Percentiles rank a stretch among this genome's conserved stretches.
Conservation (phyloP, 2,888 invertebrate species). For the Sylvicola cinctus region DNA sequence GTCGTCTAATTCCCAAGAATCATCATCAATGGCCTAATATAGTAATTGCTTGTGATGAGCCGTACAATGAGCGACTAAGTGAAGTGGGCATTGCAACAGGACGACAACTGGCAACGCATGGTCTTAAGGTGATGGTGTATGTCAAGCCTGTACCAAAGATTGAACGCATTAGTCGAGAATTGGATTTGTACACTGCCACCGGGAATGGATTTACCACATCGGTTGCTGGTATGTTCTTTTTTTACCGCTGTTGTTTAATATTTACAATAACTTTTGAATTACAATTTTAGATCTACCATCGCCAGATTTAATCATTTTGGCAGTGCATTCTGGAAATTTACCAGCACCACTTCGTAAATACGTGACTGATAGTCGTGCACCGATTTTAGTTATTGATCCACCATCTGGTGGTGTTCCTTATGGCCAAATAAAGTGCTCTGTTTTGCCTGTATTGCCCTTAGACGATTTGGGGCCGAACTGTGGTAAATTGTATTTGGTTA, state of each 20-base stretch:
- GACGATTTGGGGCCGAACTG: slow-evolving; percentile 33
- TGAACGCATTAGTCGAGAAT: slow-evolving; percentile 23
- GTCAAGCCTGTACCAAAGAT: slow-evolving; percentile 30
- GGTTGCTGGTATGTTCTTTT: slow-evolving; percentile 18
- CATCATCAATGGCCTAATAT: slow-evolving; percentile 74
- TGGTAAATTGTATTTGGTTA: slow-evolving; percentile 65
- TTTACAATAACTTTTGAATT: too few species aligned
- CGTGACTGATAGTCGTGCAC: slow-evolving; percentile 48
- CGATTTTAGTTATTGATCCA: slow-evolving; percentile 56
- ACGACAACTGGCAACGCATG: slow-evolving; percentile 64
- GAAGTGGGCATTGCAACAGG: slow-evolving; percentile 55
- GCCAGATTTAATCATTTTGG: slow-evolving; percentile 25
- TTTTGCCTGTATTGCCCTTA: slow-evolving; percentile 50
- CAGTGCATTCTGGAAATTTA: slow-evolving; percentile 18
- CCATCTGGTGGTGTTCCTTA: slow-evolving; percentile 43
- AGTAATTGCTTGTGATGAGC: slow-evolving; percentile 49
- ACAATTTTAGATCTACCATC: slow-evolving; percentile 20
- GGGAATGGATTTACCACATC: slow-evolving; percentile 34
- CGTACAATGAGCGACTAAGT: slow-evolving; percentile 33
- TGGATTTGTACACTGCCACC: slow-evolving; percentile 44
- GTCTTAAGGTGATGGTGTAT: slow-evolving; percentile 46
- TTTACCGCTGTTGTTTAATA: slow-evolving; percentile 1
- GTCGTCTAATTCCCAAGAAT: slow-evolving; percentile 66
- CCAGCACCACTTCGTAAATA: slow-evolving; percentile 38
- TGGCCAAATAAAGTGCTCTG: slow-evolving; percentile 39